These are phyloP conservation scores for human (Homo sapiens) DNA, from an alignment of 2,113 vertebrate genomes.

Conservation along the genomic window GRCh38 chr7:82210001-82210500, in stretches of 20 bases:
- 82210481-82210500: neutral
- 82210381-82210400: neutral
- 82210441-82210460: neutral
- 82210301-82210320: neutral
- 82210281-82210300: neutral
- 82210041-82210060: conserved; percentile 11
- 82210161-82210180: neutral
- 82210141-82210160: neutral
- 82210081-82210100: neutral
- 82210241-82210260: neutral
- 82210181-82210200: neutral
- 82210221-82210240: neutral
- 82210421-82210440: neutral
- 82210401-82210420: neutral
- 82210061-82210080: neutral
- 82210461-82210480: neutral
- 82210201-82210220: neutral
- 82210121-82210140: neutral
- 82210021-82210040: neutral
- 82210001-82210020: neutral
- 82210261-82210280: neutral
- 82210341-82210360: neutral
- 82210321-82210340: neutral
- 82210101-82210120: neutral
- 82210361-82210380: neutral